These are phyloP conservation scores for Lophochroa leadbeateri DNA, from an alignment of 2,113 vertebrate genomes.

Conservation along the genomic window DNA sequence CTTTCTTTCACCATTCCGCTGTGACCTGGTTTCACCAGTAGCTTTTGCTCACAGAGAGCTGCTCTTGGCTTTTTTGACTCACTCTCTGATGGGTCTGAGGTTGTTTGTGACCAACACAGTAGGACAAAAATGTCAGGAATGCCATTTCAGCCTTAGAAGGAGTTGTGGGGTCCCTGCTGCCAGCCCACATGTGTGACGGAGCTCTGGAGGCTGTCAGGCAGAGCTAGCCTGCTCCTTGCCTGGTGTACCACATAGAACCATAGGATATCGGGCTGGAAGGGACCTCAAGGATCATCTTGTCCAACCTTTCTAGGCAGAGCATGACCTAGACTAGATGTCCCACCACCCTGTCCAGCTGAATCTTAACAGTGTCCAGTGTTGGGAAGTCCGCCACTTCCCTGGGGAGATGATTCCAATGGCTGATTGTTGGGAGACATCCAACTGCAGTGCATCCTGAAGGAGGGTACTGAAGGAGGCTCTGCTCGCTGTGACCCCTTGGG, in stretches of 20 bases:
- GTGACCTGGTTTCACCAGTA: background rate
- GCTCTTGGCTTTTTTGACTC: background rate
- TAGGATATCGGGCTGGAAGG: background rate
- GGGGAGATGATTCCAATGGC: background rate
- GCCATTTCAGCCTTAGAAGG: background rate
- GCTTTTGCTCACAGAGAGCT: background rate
- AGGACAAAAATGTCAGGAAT: background rate
- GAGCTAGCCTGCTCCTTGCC: background rate
- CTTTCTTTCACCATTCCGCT: too few relatives aligned
- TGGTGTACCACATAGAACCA: fast-evolving
- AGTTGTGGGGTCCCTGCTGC: background rate
- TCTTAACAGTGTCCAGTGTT: background rate
- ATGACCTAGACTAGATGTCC: background rate
- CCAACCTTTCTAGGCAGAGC: background rate
- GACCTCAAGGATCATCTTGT: background rate
- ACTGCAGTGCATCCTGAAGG: fast-evolving
- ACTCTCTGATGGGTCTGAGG: background rate
- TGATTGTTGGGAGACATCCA: background rate
- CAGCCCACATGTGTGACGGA: fast-evolving
- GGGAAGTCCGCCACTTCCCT: background rate
- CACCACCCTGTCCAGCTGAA: background rate
- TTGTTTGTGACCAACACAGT: background rate
- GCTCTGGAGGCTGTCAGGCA: background rate
- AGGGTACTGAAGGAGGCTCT: background rate
- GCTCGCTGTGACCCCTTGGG: fast-evolving